Evolutionary conservation across 2,113 vertebrate species (phyloP).

Genomic region (Egretta garzetta): DNA sequence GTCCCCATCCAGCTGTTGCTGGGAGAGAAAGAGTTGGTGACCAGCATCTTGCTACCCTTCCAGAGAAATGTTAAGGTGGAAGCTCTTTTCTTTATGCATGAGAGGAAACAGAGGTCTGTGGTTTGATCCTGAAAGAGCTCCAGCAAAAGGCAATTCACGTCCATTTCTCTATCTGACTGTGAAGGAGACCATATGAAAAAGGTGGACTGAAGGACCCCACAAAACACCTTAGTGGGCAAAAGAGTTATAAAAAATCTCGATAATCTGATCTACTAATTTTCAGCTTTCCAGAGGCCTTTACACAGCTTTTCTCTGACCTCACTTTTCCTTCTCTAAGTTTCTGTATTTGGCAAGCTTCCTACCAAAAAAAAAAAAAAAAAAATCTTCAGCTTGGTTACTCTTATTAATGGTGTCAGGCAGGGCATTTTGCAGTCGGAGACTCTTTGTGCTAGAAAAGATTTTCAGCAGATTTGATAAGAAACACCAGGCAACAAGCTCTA

Average conservation of each 20-base stretch:
- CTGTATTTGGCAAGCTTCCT: background rate
- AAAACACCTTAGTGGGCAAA: background rate
- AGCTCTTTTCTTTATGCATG: background rate
- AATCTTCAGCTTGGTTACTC: background rate
- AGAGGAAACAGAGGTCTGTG: background rate
- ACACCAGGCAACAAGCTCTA: background rate
- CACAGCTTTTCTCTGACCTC: background rate
- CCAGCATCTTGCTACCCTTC: background rate
- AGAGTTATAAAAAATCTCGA: background rate
- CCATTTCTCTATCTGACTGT: background rate
- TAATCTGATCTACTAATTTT: background rate
- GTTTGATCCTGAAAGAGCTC: background rate
- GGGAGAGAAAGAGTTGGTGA: background rate
- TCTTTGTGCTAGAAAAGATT: background rate
- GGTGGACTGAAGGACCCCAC: background rate
- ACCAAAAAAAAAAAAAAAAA: background rate
- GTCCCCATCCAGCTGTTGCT: background rate
- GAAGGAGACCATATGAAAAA: background rate
- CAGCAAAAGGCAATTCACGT: background rate
- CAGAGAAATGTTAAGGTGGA: background rate
- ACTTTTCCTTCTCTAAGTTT: background rate
- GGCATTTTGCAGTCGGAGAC: background rate
- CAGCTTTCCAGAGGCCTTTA: background rate
- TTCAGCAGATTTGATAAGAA: slow-evolving; percentile 20
- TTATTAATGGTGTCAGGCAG: slow-evolving; percentile 15